Base-by-base conservation (phyloP, 2,113 vertebrate genomes). In the Donacobius atricapilla region DNA sequence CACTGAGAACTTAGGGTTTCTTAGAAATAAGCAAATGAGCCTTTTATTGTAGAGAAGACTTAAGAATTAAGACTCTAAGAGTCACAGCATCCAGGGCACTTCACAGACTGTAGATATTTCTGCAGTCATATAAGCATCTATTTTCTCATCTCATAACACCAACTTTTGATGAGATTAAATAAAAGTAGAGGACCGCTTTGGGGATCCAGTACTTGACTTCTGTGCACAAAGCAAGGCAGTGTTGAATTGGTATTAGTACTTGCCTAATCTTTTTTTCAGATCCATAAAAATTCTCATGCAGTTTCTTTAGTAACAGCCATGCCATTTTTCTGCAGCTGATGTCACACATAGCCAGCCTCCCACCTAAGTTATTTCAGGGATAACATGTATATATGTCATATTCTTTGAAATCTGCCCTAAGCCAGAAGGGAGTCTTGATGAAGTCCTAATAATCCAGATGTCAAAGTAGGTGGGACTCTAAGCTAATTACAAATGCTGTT, bases 321-420 rank as follows among this genome's bases (percentile, higher is more conserved):
- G n/a, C 23, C 21, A 5, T 76, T 90, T 88, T 54, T 40, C 31
- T 50, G 42, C 56, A 31, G 28, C 4, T 71, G 23, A 8, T 82
- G 27, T 50, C 8, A 37, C 3, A 3, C 1, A 3, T 14, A 79
- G 31, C 25, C 24, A 78, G 69, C 20, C 24, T 35, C 13, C 27
- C 24, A 78, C 11, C 15, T 7, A 20, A 64, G 28, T 53, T 57
- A 30, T 51, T 82, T 35, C 60, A 90, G 60, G 17, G 17, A 23
- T 30, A 80, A 51, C 14, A 7, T 31, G 40, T 4, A 14, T 15
- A 14, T 1, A 0, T 39, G 17, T 64, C 0, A 0, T 11, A 50
- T 45, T 78, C 53, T 69, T 68, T 73, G 58, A 48, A 87, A 87
- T 65, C 17, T 87, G 39, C 28, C 22, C 24, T n/a, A 57, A 87